phyloP scores from a whole-genome alignment of 2,797 vertebrate genomes.

The Poecilia gillii region DNA sequence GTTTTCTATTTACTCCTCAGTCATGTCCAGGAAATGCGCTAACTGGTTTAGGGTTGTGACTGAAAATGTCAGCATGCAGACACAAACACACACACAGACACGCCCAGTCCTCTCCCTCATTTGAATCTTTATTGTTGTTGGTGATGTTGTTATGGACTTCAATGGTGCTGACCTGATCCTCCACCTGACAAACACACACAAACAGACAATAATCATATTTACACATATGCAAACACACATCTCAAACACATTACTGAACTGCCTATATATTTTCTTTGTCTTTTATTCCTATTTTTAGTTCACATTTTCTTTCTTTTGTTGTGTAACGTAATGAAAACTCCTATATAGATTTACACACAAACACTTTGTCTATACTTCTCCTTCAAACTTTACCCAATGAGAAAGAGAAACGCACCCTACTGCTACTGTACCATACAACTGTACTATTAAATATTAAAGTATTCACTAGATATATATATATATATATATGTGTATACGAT shows the following conservation, averaged over 20 bases:
- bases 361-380: slow-evolving; percentile 75
- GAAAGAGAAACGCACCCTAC: slow-evolving; percentile 75
- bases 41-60: slow-evolving; percentile 58
- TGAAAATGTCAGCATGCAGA: slow-evolving; percentile 56
- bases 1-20: slow-evolving; percentile 42
- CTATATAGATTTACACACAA: slow-evolving; percentile 69
- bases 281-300: slow-evolving; percentile 63
- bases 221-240: slow-evolving; percentile 38
- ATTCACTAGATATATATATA: slow-evolving; percentile 79
- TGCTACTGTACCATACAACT: slow-evolving; percentile 82
- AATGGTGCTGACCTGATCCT: slow-evolving; percentile 77
- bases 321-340: slow-evolving; percentile 71
- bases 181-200: slow-evolving; percentile 43
- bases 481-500: slow-evolving; percentile 78
- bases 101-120: slow-evolving; percentile 46
- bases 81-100: slow-evolving; percentile 32
- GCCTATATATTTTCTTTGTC: slow-evolving; percentile 72
- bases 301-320: slow-evolving; percentile 58
- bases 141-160: slow-evolving; percentile 73
- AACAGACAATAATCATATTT: slow-evolving; percentile 12
- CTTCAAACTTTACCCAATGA: slow-evolving; percentile 70
- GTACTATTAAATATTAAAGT: slow-evolving; percentile 78
- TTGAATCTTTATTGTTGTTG: slow-evolving; percentile 63
- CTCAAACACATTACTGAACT: slow-evolving; percentile 69
- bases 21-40: slow-evolving; percentile 48